Conservation (phyloP, 2,113 vertebrate genomes). For the Sterna hirundo region DNA sequence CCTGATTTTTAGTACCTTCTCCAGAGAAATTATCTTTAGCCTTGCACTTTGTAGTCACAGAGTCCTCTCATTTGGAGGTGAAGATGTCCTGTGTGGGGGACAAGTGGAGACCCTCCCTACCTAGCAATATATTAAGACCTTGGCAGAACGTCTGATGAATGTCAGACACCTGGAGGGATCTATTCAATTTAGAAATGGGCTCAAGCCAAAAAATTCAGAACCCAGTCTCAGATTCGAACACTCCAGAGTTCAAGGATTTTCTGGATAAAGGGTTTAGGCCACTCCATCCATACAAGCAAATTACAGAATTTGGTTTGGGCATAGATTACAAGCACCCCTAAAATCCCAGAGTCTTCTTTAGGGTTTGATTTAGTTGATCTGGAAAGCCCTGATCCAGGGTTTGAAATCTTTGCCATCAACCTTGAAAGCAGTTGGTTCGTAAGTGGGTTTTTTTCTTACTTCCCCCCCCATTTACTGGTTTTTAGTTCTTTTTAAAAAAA, state of each 20-base stretch:
- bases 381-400: neutral
- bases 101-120: neutral
- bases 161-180: constrained; percentile 67
- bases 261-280: neutral
- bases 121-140: constrained; percentile 41
- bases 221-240: neutral
- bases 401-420: neutral
- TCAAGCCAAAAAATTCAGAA: constrained; percentile 38
- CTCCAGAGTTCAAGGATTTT: neutral
- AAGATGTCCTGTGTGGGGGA: neutral
- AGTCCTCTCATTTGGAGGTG: neutral
- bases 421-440: neutral
- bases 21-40: neutral
- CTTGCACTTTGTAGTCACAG: neutral
- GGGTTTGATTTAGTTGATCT: neutral
- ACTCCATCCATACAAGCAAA: neutral
- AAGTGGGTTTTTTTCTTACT: neutral
- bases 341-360: neutral
- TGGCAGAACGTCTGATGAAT: constrained; percentile 33
- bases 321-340: neutral
- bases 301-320: neutral
- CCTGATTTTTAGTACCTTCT: neutral
- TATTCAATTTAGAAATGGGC: constrained; percentile 49
- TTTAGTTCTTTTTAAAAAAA: constrained; percentile 39
- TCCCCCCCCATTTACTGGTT: neutral